Evolutionary conservation across 2,888 invertebrate species (phyloP), one percentile per base, ranked within the genome.

Genomic region (Crematogaster levior): DNA sequence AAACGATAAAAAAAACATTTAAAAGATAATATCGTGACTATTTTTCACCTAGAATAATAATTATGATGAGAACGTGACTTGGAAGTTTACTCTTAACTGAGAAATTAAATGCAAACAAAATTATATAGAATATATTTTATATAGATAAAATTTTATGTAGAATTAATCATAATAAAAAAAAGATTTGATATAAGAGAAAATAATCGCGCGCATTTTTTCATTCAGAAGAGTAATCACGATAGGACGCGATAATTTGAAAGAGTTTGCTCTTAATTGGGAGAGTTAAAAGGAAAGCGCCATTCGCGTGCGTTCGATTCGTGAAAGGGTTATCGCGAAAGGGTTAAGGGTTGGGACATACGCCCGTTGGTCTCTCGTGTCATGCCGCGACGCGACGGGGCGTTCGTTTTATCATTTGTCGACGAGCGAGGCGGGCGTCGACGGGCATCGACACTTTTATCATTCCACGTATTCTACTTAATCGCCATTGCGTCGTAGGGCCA

Each of bases 351-450:
- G 10, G 80, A 60, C 63, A 51, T 2, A 37, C 66, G 58, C 63
- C 9, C 51, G 70, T 51, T 68, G 5, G 58, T 73, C 46, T 82
- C 66, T 82, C 84, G 90, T 88, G 87, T 68, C 89, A 90, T 84
- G 87, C 56, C 77, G 63, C 27, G 63, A 56, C 37, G 24, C 24
- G 43, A 37, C 89, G 80, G 90, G 90, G 90, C 88, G 89, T 90
- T 85, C 89, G 79, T 73, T 73, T 60, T 58, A 73, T 72, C 70
- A 18, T 72, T n/a, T 12, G 37, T 24, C 56, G 56, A 15, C 40
- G 43, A 89, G 88, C 87, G 85, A 90, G 90, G 88, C 90, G 90
- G 90, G 88, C 90, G 90, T 90, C 84, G 85, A 90, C 86, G 84
- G 86, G 68, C 90, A 89, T 83, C 90, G 86, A 88, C 86, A 63